phyloP scores from a whole-genome alignment of 1,140 invertebrate genomes.

The Drosophila nannoptera region DNA sequence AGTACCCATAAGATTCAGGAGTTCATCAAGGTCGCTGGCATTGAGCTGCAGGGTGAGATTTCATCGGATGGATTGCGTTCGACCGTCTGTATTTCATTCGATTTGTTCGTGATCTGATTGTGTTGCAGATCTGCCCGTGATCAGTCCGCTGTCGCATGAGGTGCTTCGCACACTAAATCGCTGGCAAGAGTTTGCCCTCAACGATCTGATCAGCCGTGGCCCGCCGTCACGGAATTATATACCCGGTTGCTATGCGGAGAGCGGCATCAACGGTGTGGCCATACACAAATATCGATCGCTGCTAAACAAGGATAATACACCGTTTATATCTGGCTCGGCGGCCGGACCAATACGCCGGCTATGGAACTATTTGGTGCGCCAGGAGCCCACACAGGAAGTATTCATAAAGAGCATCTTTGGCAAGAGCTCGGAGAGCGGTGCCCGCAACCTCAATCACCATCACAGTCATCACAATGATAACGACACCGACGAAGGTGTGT shows the following conservation, averaged over 20 bases:
- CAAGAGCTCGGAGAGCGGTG: conserved; percentile 56
- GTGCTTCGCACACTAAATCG: conserved; percentile 90
- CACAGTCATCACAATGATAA: conserved; percentile 55
- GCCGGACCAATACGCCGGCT: conserved; percentile 91
- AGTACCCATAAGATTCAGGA: conserved; percentile 88
- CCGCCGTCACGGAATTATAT: conserved; percentile 58
- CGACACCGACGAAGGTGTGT: conserved; percentile 66
- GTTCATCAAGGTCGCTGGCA: conserved; percentile 88
- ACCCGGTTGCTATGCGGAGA: conserved; percentile 87
- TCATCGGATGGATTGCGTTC: not conserved
- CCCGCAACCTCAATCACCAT: conserved; percentile 43
- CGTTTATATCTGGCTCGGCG: conserved; percentile 90
- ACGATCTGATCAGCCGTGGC: conserved; percentile 78
- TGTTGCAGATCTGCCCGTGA: conserved; percentile 90
- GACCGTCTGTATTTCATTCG: not conserved
- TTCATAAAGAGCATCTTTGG: conserved; percentile 98
- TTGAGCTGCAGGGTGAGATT: conserved; percentile 91
- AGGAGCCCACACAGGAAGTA: conserved; percentile 95
- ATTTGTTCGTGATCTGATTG: not conserved
- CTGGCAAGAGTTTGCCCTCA: conserved; percentile 86
- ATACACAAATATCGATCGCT: conserved; percentile 96
- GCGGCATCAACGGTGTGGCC: conserved; percentile 86
- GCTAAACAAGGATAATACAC: conserved; percentile 95
- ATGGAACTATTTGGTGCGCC: conserved; percentile 95
- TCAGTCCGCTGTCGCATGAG: conserved; percentile 95